Conservation (phyloP, 2,113 vertebrate species). For the Bujurquina vittata region DNA sequence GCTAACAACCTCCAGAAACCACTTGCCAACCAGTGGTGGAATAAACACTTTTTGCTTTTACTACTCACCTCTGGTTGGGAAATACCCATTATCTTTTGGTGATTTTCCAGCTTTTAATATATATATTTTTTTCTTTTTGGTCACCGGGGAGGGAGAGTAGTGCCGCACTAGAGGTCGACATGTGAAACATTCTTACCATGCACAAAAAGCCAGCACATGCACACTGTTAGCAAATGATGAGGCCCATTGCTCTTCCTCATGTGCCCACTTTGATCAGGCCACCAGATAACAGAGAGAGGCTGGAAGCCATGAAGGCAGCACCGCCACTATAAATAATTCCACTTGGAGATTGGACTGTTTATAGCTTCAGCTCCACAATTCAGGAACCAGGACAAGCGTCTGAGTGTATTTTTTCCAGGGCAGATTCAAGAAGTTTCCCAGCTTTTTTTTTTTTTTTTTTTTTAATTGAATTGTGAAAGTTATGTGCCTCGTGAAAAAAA, state of each 20-base stretch:
- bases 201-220: too few species aligned
- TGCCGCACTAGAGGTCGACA: too few species aligned
- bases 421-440: background rate
- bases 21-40: too few species aligned
- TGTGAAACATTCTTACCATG: background rate
- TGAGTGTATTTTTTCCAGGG: constrained; percentile 11
- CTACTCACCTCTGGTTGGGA: background rate
- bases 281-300: constrained; percentile 6
- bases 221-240: background rate
- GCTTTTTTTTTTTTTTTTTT: background rate
- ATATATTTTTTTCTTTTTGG: too few species aligned
- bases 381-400: constrained; percentile 6
- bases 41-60: background rate
- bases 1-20: background rate
- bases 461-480: background rate
- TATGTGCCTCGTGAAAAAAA: background rate
- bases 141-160: too few species aligned
- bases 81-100: background rate
- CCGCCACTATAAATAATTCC: constrained; percentile 22
- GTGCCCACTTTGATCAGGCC: background rate
- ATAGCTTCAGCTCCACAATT: constrained; percentile 14
- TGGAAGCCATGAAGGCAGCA: background rate
- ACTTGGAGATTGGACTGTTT: constrained; percentile 22
- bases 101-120: too few species aligned
- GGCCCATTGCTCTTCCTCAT: background rate